phyloP scores from a whole-genome alignment of 2,888 invertebrate genomes.

The Microdon myrmicae region DNA sequence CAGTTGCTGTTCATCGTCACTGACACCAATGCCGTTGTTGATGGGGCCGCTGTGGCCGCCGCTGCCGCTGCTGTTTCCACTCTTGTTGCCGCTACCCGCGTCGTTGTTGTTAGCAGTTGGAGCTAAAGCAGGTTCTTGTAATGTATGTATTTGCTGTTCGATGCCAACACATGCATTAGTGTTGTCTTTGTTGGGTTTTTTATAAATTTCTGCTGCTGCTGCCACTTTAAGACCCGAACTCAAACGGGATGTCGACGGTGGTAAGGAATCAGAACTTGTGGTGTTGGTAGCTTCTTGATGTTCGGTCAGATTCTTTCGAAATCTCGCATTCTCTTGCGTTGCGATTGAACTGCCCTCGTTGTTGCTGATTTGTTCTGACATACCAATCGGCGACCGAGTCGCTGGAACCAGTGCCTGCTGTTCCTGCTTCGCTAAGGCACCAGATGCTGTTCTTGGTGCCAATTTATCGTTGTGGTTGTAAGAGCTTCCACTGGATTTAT shows the following conservation, averaged over 20 bases:
- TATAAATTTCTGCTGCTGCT: slow-evolving; percentile 37
- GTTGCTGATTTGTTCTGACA: slow-evolving; percentile 27
- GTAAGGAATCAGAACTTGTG: slow-evolving; percentile 39
- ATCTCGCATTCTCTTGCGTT: slow-evolving; percentile 35
- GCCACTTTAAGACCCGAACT: slow-evolving; percentile 38
- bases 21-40: no score
- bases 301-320: slow-evolving; percentile 39
- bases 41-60: no score
- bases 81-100: no score
- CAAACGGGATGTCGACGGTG: slow-evolving; percentile 40
- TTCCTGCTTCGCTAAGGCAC: slow-evolving; percentile 20
- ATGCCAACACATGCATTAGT: slow-evolving; percentile 29
- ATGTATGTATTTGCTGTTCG: slow-evolving; percentile 30
- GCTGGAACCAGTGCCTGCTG: slow-evolving; percentile 13
- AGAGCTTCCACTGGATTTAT: slow-evolving; percentile 39
- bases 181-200: slow-evolving; percentile 40
- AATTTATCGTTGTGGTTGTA: slow-evolving; percentile 35
- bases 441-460: slow-evolving; percentile 24
- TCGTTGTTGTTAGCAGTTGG: slow-evolving; percentile 26
- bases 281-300: slow-evolving; percentile 28
- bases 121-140: slow-evolving; percentile 44
- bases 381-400: slow-evolving; percentile 27
- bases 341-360: slow-evolving; percentile 22
- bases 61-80: slow-evolving; percentile 12
- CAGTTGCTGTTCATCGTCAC: slow-evolving; percentile 30